A percentile compares a stretch with the other conserved stretches of the same genome.
phyloP scores from a whole-genome alignment of 23 tunicate genomes.

The Oikopleura albicans region DNA sequence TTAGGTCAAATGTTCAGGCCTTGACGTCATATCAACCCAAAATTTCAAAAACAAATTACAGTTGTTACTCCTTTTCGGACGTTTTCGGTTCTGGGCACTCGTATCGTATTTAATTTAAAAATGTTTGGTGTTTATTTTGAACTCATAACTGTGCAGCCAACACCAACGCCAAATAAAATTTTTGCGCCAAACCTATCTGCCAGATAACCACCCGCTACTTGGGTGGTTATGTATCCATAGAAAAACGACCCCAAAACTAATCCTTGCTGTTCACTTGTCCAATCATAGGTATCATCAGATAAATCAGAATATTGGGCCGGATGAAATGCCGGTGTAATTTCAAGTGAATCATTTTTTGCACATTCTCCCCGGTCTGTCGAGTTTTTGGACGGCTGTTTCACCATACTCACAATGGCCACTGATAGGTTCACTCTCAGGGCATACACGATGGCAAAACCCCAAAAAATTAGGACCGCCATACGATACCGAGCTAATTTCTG shows the following conservation, averaged over 20 bases:
- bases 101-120: too few species aligned
- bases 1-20: too few species aligned
- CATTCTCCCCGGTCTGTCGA: constrained; percentile 2
- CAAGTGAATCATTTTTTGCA: background rate
- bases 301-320: background rate
- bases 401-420: background rate
- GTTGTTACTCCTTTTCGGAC: too few species aligned
- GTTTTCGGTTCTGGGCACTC: too few species aligned
- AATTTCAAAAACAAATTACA: too few species aligned
- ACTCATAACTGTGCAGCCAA: background rate
- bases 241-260: background rate
- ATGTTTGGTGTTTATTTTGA: too few species aligned
- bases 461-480: background rate
- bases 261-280: background rate
- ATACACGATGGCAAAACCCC: constrained; percentile 6
- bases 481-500: background rate
- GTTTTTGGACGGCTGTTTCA: background rate
- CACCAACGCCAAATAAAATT: background rate
- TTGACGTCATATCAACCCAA: too few species aligned
- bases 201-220: background rate
- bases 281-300: background rate
- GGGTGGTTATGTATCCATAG: background rate
- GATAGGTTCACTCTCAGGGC: constrained; percentile 6
- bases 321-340: background rate
- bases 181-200: background rate